Evolutionary conservation across 2,888 invertebrate species (phyloP).

Genomic region (Ennomos erosarius): DNA sequence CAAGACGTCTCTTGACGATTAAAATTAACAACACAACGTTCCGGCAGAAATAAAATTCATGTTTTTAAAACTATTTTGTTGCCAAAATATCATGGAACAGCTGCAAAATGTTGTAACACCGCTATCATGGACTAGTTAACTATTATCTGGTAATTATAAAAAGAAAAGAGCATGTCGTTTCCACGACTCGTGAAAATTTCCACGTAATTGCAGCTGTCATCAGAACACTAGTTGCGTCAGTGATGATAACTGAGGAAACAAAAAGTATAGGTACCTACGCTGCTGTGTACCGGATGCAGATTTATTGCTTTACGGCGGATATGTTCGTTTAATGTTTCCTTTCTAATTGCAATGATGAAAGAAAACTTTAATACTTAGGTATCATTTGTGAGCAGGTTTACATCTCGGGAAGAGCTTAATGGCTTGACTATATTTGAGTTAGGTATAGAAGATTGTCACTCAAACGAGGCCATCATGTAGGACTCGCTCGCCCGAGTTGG

Average conservation of each 20-base stretch:
- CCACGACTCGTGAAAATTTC: constrained; percentile 20
- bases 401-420: too few relatives aligned
- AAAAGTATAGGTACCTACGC: too few relatives aligned
- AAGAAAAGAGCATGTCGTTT: constrained; percentile 18
- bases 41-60: constrained; percentile 71
- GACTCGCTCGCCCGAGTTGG: too few relatives aligned
- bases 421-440: too few relatives aligned
- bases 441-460: too few relatives aligned
- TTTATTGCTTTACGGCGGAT: constrained; percentile 38
- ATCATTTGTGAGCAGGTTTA: background rate
- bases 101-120: constrained; percentile 59
- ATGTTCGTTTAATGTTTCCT: constrained; percentile 22
- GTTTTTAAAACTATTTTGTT: constrained; percentile 73
- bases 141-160: constrained; percentile 41
- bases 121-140: constrained; percentile 40
- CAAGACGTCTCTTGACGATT: constrained; percentile 79
- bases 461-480: too few relatives aligned
- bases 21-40: constrained; percentile 75
- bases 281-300: constrained; percentile 42
- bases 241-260: constrained; percentile 42
- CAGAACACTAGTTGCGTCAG: constrained; percentile 34
- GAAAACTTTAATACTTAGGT: background rate
- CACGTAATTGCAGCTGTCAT: constrained; percentile 42
- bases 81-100: constrained; percentile 77
- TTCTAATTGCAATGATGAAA: constrained; percentile 20